Base-by-base conservation (phyloP, 37 sponge, comb jelly and placozoan genomes). In the Haliclona indistincta region DNA sequence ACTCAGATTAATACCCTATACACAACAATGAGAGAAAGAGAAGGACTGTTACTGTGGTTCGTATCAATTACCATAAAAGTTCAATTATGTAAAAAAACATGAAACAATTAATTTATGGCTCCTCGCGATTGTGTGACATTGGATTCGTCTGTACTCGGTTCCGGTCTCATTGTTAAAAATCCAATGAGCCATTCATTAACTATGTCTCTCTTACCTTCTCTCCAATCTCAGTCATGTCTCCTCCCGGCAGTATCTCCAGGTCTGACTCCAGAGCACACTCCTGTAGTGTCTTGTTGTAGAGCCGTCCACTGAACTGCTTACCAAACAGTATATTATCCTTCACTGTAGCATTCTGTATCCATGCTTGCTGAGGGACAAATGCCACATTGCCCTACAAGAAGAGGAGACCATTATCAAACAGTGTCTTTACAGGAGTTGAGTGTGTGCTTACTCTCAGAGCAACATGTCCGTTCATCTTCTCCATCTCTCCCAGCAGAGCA, bases 211-310 rank as follows among this genome's bases (percentile, higher is more conserved):
- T 29, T 58, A 97, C 97, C 97, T 98, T 98, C 81, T 98, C 99
- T 51, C 99, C 99, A 17, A 98, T 98, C 86, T 98, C 99, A 39
- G 99, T 90, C 91, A 71, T 70, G 73, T 98, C 99, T 25, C 99
- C 99, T 66, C 88, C 91, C 3, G 93, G 99, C 53, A 98, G 78
- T 45, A 98, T 93, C 74, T 92, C 88, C 69, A 98, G 75, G 75
- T 98, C 99, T 20, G 90, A 80, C 51, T 75, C 85, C 38, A 98
- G 81, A 26, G 99, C 99, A 93, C 99, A 98, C 41, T 71, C 83
- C 38, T 68, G 13, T 34, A 98, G 39, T 0, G 76, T 78, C 47
- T 77, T 58, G 36, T 75, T 64, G 40, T 98, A 98, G 15, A 71
- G 51, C 0, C 17, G 35, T 35, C 32, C 74, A 51, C 93, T 61